Conservation (phyloP, 2,113 vertebrate species). For the Perca fluviatilis region DNA sequence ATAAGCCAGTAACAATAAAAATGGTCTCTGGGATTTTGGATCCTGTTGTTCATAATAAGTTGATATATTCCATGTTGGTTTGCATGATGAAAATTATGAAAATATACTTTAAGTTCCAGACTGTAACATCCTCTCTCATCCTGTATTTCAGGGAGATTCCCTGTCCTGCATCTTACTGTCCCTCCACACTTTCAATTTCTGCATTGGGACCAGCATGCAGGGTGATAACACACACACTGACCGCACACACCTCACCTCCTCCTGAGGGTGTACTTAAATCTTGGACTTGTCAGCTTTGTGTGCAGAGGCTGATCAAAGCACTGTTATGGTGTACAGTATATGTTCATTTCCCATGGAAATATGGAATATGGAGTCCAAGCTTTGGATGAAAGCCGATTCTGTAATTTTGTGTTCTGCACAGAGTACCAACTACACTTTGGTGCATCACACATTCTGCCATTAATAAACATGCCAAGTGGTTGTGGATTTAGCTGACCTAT, state of each 20-base stretch:
- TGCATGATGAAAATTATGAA: too few species aligned
- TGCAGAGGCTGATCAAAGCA: slow-evolving; percentile 31
- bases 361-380: slow-evolving; percentile 37
- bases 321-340: slow-evolving; percentile 28
- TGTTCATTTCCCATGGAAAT: slow-evolving; percentile 82
- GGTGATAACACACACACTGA: slow-evolving; percentile 5
- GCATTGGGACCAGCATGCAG: neutral
- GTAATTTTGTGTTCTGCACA: neutral
- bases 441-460: neutral
- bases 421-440: neutral
- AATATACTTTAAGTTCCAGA: neutral
- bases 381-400: slow-evolving; percentile 6
- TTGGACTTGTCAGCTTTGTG: slow-evolving; percentile 28
- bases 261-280: neutral
- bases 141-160: neutral
- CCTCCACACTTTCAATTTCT: slow-evolving; percentile 17
- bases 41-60: neutral
- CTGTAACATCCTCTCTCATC: neutral
- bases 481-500: neutral
- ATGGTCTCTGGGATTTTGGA: neutral
- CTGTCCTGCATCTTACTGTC: slow-evolving; percentile 3
- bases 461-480: neutral
- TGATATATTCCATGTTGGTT: neutral
- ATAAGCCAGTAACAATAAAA: neutral
- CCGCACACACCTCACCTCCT: slow-evolving; percentile 2